Evolutionary conservation across 2,113 vertebrate genomes (phyloP).

Genomic region (Paralichthys olivaceus): DNA sequence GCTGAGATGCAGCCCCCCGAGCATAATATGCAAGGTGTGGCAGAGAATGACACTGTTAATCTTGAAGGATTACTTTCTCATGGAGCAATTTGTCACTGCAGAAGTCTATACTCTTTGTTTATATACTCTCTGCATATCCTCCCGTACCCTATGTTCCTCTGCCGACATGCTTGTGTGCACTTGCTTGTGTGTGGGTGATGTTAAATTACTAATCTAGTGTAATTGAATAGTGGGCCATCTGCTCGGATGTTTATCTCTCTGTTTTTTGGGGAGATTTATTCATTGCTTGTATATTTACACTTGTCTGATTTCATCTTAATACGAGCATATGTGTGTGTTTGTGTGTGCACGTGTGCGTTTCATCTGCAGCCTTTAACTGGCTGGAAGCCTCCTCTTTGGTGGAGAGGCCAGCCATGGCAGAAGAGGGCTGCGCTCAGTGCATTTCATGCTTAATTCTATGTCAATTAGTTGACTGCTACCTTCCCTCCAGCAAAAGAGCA

Average conservation of each 20-base stretch:
- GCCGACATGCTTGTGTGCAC: slow-evolving; percentile 41
- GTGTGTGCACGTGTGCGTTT: slow-evolving; percentile 30
- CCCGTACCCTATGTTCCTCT: slow-evolving; percentile 8
- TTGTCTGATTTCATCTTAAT: slow-evolving; percentile 62
- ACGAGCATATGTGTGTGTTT: slow-evolving; percentile 26
- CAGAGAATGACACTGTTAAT: slow-evolving; percentile 74
- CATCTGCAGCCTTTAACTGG: slow-evolving; percentile 60
- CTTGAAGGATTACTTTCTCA: slow-evolving; percentile 76
- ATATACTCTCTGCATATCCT: slow-evolving; percentile 56
- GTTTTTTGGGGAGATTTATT: slow-evolving; percentile 43
- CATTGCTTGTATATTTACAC: slow-evolving; percentile 53
- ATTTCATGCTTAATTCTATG: slow-evolving; percentile 99
- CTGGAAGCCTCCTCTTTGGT: slow-evolving; percentile 68
- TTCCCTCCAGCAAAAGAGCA: slow-evolving; percentile 94
- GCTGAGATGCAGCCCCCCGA: slow-evolving; percentile 61
- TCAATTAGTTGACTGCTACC: slow-evolving; percentile 99
- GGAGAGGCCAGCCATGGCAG: slow-evolving; percentile 80
- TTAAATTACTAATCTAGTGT: slow-evolving; percentile 63
- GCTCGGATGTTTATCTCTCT: slow-evolving; percentile 68
- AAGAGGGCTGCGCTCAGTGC: slow-evolving; percentile 90
- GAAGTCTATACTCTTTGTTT: slow-evolving; percentile 63
- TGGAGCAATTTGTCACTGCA: slow-evolving; percentile 69
- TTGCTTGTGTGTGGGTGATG: slow-evolving; percentile 63
- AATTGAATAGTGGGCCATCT: slow-evolving; percentile 71
- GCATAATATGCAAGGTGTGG: slow-evolving; percentile 70